Conservation (phyloP, 37 sponge, comb jelly and placozoan genomes). For the Spongia lamella region DNA sequence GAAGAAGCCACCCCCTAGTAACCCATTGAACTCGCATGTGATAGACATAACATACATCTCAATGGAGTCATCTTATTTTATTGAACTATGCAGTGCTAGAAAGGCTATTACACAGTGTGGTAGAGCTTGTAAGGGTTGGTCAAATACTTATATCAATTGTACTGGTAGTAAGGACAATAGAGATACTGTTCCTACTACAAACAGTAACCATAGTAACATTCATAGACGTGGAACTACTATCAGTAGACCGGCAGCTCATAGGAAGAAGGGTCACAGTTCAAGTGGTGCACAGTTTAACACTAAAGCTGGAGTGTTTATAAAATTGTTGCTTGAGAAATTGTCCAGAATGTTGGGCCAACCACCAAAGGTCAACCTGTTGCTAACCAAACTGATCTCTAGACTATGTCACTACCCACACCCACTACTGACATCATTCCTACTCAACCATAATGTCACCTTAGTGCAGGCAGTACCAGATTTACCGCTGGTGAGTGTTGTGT, state of each 20-base stretch:
- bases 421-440: conserved; percentile 62
- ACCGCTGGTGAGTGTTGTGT: conserved; percentile 54
- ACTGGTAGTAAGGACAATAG: not conserved
- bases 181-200: no score
- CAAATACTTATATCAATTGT: conserved; percentile 49
- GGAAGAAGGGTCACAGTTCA: not conserved
- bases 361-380: conserved; percentile 44
- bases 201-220: no score
- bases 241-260: no score
- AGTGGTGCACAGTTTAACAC: not conserved
- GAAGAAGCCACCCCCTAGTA: conserved; percentile 3
- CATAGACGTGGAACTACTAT: no score
- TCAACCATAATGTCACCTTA: conserved; percentile 71
- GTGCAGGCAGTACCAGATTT: conserved; percentile 67
- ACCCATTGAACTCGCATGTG: not conserved
- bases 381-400: conserved; percentile 59
- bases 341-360: conserved; percentile 43
- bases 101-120: conserved; percentile 54
- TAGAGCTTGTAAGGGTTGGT: conserved; percentile 61
- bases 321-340: conserved; percentile 64
- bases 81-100: conserved; percentile 26
- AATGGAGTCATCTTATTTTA: conserved; percentile 45
- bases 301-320: conserved; percentile 58
- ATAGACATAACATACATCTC: conserved; percentile 35
- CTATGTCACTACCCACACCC: conserved; percentile 82